phyloP scores from a whole-genome alignment of 2,113 vertebrate species.

The Podocnemis expansa region DNA sequence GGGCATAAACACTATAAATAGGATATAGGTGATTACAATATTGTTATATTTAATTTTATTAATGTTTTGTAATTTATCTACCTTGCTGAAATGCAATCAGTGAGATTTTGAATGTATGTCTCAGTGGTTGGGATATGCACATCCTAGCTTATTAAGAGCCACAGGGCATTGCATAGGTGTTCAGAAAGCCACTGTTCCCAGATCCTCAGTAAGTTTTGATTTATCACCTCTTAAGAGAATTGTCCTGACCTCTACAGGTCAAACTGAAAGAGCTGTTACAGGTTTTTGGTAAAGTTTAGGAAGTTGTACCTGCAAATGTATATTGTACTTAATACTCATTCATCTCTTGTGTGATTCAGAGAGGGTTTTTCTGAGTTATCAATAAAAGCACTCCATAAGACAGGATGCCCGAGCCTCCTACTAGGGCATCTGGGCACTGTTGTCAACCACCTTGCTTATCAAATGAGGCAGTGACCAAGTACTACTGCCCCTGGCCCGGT shows the following conservation, averaged over 20 bases:
- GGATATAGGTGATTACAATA: not conserved
- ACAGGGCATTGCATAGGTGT: not conserved
- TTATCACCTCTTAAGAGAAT: not conserved
- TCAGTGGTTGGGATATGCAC: not conserved
- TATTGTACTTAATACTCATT: not conserved
- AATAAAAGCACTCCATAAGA: not conserved
- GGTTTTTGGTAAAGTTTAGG: not conserved
- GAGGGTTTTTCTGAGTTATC: not conserved
- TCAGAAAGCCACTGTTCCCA: not conserved
- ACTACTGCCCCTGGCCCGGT: too few species aligned
- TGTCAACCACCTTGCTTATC: too few species aligned
- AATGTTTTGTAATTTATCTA: not conserved
- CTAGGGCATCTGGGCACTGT: too few species aligned
- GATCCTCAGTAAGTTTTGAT: not conserved
- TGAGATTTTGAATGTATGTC: not conserved
- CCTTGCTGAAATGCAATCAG: not conserved
- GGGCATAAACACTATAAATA: not conserved
- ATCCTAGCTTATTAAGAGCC: constrained; percentile 19
- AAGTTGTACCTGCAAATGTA: not conserved
- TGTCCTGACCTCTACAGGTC: not conserved
- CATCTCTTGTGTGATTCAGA: not conserved
- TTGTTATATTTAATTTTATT: not conserved
- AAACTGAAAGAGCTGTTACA: not conserved
- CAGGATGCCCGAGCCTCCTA: too few species aligned
- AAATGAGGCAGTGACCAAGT: too few species aligned